Percentiles rank a stretch among this genome's conserved stretches.
Conservation (phyloP, 1,140 invertebrate species). For the Amphibalanus amphitrite region DNA sequence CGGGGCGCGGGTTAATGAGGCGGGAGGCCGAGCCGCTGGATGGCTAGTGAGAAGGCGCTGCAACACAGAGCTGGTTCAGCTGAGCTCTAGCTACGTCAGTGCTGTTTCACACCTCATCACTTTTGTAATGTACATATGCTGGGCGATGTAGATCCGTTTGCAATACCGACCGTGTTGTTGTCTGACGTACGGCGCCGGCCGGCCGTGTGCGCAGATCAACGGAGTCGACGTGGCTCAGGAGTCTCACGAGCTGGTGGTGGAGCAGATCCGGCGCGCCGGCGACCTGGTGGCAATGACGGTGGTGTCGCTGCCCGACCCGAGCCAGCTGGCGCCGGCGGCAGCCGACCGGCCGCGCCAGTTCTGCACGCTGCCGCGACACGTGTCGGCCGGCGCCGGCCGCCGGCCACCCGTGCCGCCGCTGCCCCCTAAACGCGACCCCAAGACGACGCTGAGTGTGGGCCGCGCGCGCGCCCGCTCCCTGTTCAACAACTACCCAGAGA, state of each 20-base stretch:
- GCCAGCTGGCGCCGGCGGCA: conserved; percentile 14
- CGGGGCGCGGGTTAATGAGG: no score
- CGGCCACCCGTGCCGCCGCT: conserved; percentile 14
- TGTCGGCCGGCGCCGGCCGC: conserved; percentile 9
- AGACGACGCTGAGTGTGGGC: conserved; percentile 82
- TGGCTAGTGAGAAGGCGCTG: no score
- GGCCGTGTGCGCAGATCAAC: conserved; percentile 66
- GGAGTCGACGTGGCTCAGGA: conserved; percentile 86
- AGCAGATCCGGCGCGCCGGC: conserved; percentile 81
- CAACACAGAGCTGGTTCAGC: no score
- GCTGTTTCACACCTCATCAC: no score
- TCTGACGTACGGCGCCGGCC: no score
- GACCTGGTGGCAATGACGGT: conserved; percentile 91
- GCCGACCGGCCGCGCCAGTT: not conserved
- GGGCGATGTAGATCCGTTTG: no score
- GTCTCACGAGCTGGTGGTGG: conserved; percentile 91
- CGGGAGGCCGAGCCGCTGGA: no score
- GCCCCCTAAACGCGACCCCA: conserved; percentile 74
- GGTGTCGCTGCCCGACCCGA: conserved; percentile 15
- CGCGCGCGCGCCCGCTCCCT: conserved; percentile 71
- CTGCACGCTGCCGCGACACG: not conserved
- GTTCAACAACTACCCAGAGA: conserved; percentile 31
- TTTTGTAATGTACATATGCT: no score
- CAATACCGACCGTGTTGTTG: no score
- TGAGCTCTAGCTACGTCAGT: no score